These are phyloP conservation scores for Calosoma granatense DNA, from an alignment of 1,140 invertebrate genomes.

Conservation along the genomic window DNA sequence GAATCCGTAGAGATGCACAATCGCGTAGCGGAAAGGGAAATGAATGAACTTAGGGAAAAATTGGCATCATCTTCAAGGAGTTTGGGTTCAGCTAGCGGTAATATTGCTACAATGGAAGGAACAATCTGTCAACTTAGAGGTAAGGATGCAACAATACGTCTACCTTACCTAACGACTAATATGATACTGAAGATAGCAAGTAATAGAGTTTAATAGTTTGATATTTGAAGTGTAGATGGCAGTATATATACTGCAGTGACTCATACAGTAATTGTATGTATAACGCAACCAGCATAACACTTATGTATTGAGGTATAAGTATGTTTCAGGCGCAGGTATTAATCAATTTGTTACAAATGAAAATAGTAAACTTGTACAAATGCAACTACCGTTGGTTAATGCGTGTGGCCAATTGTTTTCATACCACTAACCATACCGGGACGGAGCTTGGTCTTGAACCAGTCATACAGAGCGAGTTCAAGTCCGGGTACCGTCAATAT, in stretches of 20 bases:
- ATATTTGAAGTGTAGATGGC: no score
- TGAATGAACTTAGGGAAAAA: constrained; percentile 55
- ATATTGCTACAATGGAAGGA: constrained; percentile 55
- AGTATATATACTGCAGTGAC: no score
- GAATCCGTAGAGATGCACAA: constrained; percentile 54
- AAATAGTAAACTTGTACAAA: no score
- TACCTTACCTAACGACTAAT: no score
- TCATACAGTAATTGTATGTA: no score
- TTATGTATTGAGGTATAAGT: no score
- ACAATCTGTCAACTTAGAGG: constrained; percentile 57
- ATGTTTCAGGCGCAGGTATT: no score
- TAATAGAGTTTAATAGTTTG: no score
- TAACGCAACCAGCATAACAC: no score
- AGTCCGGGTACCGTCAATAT: background rate
- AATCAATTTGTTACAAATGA: no score
- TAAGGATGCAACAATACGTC: constrained; percentile 25
- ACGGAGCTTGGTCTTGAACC: background rate
- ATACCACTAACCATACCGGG: background rate
- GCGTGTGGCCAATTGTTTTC: background rate
- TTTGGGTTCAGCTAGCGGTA: constrained; percentile 52
- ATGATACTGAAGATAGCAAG: no score
- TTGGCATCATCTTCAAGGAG: constrained; percentile 48
- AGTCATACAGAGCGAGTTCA: background rate
- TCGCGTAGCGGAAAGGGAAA: constrained; percentile 50
- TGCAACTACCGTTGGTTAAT: no score